phyloP scores from a whole-genome alignment of 1,140 invertebrate genomes.

The Pogonognathellus flavescens region DNA sequence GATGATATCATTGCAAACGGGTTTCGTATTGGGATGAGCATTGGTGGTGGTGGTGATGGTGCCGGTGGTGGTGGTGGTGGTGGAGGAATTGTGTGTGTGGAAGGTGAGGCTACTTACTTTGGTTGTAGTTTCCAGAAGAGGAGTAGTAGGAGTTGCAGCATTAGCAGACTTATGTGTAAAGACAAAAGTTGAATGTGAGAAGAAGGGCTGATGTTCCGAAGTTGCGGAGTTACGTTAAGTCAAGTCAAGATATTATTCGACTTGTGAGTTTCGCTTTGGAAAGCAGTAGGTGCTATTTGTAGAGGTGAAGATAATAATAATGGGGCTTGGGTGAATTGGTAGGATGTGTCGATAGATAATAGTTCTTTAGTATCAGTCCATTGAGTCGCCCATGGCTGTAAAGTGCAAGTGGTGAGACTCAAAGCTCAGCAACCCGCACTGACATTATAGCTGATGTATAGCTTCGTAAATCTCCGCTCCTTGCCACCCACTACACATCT shows the following conservation, averaged over 20 bases:
- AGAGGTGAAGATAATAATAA: conserved; percentile 64
- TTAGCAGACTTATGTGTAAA: neutral
- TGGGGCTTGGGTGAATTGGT: conserved; percentile 62
- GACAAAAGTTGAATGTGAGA: neutral
- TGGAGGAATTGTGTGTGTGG: neutral
- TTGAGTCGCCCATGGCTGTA: conserved; percentile 65
- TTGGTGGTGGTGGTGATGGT: neutral
- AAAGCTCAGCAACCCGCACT: conserved; percentile 67
- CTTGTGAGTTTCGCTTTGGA: conserved; percentile 7
- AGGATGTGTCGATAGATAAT: conserved; percentile 67
- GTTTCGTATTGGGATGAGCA: neutral
- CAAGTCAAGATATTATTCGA: conserved; percentile 19
- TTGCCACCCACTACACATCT: conserved; percentile 61
- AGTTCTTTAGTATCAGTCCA: conserved; percentile 66
- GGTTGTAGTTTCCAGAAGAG: neutral
- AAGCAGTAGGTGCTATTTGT: conserved; percentile 44
- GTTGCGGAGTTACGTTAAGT: neutral
- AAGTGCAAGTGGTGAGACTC: conserved; percentile 60
- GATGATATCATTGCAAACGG: conserved; percentile 5
- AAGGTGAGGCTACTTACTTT: neutral
- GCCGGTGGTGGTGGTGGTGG: neutral
- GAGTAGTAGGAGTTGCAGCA: neutral
- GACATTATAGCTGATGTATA: conserved; percentile 68
- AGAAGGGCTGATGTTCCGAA: neutral
- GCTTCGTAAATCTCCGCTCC: conserved; percentile 66